phyloP scores from a whole-genome alignment of 1,140 invertebrate species.

The Luehdorfia chinensis region DNA sequence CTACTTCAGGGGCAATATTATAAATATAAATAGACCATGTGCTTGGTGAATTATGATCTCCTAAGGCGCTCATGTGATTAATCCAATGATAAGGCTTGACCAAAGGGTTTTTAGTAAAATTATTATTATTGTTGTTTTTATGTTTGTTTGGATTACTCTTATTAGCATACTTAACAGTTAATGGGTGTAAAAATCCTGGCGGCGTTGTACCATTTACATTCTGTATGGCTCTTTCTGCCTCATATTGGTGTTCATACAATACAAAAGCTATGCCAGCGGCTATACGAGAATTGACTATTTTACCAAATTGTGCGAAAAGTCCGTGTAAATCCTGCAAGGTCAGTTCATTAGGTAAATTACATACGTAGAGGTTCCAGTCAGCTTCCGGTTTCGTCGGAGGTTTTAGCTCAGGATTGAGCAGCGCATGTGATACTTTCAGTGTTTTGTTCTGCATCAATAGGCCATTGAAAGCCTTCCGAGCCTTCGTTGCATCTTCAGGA shows the following conservation, averaged over 20 bases:
- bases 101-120: constrained; percentile 64
- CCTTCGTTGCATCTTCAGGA: constrained; percentile 73
- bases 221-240: constrained; percentile 73
- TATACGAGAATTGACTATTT: constrained; percentile 76
- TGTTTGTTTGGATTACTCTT: constrained; percentile 74
- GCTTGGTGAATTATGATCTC: constrained; percentile 78
- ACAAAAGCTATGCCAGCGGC: constrained; percentile 76
- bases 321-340: constrained; percentile 76
- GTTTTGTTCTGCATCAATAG: constrained; percentile 77
- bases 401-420: constrained; percentile 72
- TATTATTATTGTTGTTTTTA: constrained; percentile 73
- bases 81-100: constrained; percentile 71
- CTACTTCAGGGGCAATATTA: constrained; percentile 98
- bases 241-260: constrained; percentile 72
- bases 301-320: constrained; percentile 75
- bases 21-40: constrained; percentile 99
- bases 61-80: constrained; percentile 76
- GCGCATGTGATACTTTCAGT: constrained; percentile 74
- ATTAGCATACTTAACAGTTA: constrained; percentile 78
- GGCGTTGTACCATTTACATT: constrained; percentile 71
- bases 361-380: constrained; percentile 77
- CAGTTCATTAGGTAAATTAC: constrained; percentile 76
- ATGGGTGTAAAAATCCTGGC: constrained; percentile 72
- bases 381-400: constrained; percentile 74
- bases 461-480: constrained; percentile 74